These are phyloP conservation scores for Temnothorax curvispinosus DNA, from an alignment of 1,140 invertebrate genomes.

Conservation along the genomic window DNA sequence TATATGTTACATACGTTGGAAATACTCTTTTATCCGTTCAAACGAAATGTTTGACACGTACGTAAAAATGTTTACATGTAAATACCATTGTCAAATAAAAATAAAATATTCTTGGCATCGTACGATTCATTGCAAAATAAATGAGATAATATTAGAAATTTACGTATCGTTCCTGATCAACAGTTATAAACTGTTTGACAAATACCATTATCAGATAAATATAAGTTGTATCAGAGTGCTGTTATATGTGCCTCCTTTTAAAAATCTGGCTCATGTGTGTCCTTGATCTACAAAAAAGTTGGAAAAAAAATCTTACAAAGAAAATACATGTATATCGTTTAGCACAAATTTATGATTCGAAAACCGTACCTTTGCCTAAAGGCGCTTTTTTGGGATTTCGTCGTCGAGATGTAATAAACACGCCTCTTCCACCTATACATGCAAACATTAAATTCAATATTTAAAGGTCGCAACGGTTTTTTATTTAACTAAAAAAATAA, in stretches of 20 bases:
- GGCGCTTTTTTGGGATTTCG: not conserved
- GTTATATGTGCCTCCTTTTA: not conserved
- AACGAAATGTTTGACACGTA: not conserved
- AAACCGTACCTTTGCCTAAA: constrained; percentile 42
- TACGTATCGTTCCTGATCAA: not conserved
- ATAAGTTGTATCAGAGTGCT: not conserved
- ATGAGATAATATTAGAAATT: not conserved
- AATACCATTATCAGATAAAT: not conserved
- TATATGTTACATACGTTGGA: not conserved
- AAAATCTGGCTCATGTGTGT: not conserved
- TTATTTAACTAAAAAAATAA: constrained; percentile 37
- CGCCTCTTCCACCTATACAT: constrained; percentile 30
- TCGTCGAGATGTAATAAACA: not conserved
- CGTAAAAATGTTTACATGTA: not conserved
- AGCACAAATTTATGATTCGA: constrained; percentile 13
- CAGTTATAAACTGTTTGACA: too few species aligned
- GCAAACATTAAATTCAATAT: not conserved
- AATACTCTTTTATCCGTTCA: not conserved
- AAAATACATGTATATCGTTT: not conserved
- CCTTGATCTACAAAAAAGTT: constrained; percentile 23
- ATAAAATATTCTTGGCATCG: not conserved
- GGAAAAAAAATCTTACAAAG: not conserved
- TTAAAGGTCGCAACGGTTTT: constrained; percentile 45
- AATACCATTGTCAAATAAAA: not conserved
- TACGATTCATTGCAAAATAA: not conserved